Evolutionary conservation across 2,113 vertebrate species (phyloP).

Genomic region (Ahaetulla prasina): DNA sequence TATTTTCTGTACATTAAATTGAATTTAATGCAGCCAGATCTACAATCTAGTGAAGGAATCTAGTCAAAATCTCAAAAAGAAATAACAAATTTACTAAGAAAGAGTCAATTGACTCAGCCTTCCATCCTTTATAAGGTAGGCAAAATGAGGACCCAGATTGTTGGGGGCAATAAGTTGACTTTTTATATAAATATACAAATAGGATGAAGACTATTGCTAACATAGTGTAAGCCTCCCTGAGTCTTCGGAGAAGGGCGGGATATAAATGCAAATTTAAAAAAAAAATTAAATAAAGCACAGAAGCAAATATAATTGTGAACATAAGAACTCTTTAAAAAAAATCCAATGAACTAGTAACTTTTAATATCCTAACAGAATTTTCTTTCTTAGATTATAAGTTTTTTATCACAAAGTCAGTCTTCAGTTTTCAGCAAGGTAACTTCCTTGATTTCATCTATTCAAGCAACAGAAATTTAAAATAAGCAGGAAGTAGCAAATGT

Average conservation of each 20-base stretch:
- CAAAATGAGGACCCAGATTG: no score
- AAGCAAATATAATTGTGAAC: not conserved
- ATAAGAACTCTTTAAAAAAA: not conserved
- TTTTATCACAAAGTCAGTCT: not conserved
- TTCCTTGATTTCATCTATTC: no score
- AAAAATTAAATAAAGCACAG: not conserved
- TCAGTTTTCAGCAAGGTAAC: not conserved
- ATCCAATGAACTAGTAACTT: not conserved
- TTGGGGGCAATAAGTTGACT: no score
- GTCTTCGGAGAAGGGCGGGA: no score
- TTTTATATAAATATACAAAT: no score
- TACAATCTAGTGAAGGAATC: not conserved
- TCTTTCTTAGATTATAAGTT: not conserved
- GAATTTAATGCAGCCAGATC: not conserved
- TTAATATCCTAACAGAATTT: not conserved
- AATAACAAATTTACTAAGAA: not conserved
- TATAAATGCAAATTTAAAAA: no score
- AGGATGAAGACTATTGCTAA: no score
- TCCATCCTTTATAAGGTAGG: no score
- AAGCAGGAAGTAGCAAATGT: not conserved
- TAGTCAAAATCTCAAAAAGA: no score
- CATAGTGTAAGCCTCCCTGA: no score
- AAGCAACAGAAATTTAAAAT: no score
- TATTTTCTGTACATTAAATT: not conserved
- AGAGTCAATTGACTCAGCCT: no score